Percentiles rank a stretch among this genome's conserved stretches.
phyloP scores from a whole-genome alignment of 2,888 invertebrate species.

The Autographa pulchrina region DNA sequence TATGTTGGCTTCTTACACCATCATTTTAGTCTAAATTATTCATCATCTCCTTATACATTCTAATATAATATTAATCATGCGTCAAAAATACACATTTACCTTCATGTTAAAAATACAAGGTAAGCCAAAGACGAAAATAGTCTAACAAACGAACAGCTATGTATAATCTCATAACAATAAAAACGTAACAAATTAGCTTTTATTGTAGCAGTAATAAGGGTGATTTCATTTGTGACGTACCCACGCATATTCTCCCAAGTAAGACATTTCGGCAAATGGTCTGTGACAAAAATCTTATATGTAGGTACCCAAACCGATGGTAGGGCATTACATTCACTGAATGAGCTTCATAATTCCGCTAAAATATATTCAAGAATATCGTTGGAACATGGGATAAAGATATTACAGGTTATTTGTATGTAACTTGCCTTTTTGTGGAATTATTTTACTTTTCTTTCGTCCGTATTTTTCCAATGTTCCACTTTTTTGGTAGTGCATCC shows the following conservation, averaged over 20 bases:
- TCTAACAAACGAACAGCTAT: constrained; percentile 14
- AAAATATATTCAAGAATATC: constrained; percentile 51
- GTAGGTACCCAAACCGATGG: constrained; percentile 40
- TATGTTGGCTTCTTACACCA: no score
- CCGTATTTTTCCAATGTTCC: not conserved
- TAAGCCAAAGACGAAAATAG: constrained; percentile 6
- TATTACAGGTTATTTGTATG: constrained; percentile 44
- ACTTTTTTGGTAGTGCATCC: not conserved
- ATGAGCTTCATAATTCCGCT: constrained; percentile 53
- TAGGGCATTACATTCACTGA: constrained; percentile 45
- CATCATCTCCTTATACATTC: no score
- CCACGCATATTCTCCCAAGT: constrained; percentile 28
- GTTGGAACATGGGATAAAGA: constrained; percentile 30
- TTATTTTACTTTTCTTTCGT: constrained; percentile 10
- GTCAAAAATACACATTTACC: not conserved
- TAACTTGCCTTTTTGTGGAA: constrained; percentile 17
- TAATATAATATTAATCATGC: not conserved
- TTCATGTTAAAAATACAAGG: not conserved
- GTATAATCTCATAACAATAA: constrained; percentile 8
- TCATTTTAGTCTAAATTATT: no score
- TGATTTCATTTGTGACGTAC: constrained; percentile 41
- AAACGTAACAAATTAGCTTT: constrained; percentile 8
- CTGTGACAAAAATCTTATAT: constrained; percentile 49
- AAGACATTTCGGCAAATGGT: constrained; percentile 44
- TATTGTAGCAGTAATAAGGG: constrained; percentile 35